Evolutionary conservation across 2,113 vertebrate genomes (phyloP), one percentile per base, ranked within the genome.

Genomic region (Setophaga kirtlandii): DNA sequence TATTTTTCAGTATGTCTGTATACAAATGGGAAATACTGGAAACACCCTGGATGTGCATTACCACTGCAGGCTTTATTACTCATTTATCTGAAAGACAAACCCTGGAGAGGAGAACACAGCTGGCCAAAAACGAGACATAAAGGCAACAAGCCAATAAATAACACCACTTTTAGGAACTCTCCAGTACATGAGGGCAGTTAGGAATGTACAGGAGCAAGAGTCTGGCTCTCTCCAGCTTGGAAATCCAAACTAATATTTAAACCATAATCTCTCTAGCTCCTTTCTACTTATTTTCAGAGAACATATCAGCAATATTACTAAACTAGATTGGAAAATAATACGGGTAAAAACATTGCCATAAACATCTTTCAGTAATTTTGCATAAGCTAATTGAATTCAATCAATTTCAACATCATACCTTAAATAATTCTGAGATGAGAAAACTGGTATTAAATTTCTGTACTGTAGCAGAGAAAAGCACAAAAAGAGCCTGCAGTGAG

Each of bases 351-450:
- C 33, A 87, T 2, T 5, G 7, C 30, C 31, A 52, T 42, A 89
- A 64, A 59, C 16, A 52, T 78, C 35, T 41, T 79, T 15, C 15
- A 55, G 35, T 71, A 63, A n/a, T 91, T 71, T 33, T 87, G 49
- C 20, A 18, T 53, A 75, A 79, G 16, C 31, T 79, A 46, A 89
- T 59, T 60, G 74, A 63, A 83, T 75, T 87, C 55, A 50, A 70
- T 86, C 52, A 78, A 20, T 18, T 87, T 81, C 9, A 70, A 83
- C 17, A 47, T 92, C 60, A 67, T 76, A 88, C 58, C 44, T 87
- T 67, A 84, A 91, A 67, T 78, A 86, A 91, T 53, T 96, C 42
- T 77, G 80, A 83, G 60, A 69, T 77, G 44, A 90, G 52, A 90
- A 90, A 86, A 83, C 11, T n/a, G 37, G 31, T 46, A 74, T 42